Conservation (phyloP, 2,888 invertebrate genomes). For the Clanis bilineata region DNA sequence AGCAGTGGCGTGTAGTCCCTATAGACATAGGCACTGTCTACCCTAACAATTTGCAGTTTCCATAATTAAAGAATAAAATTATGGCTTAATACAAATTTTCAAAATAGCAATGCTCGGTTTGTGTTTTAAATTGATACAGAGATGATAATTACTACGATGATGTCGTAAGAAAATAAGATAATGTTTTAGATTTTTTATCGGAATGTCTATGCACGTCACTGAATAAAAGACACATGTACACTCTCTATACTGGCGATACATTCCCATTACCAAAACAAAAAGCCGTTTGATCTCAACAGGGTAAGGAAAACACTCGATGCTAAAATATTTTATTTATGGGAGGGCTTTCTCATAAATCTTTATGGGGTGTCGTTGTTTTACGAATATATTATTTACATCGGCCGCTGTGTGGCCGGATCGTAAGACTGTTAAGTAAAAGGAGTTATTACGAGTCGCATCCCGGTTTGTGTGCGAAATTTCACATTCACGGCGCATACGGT, state of each 20-base stretch:
- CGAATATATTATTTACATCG: conserved; percentile 33
- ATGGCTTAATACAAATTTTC: too few relatives aligned
- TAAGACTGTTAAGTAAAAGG: conserved; percentile 12
- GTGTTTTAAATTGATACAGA: too few relatives aligned
- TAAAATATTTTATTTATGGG: conserved; percentile 39
- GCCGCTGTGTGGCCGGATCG: conserved; percentile 18
- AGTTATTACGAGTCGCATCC: conserved; percentile 2
- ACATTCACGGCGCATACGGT: not conserved
- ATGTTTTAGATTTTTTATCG: too few relatives aligned
- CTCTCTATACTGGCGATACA: not conserved
- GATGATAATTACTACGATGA: too few relatives aligned
- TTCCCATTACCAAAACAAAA: conserved; percentile 2
- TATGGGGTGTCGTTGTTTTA: conserved; percentile 32
- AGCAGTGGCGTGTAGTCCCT: too few relatives aligned
- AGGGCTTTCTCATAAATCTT: conserved; percentile 35
- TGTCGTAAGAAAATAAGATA: too few relatives aligned
- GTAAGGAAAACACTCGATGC: conserved; percentile 18
- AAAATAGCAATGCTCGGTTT: too few relatives aligned
- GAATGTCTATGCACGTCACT: too few relatives aligned
- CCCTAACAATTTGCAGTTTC: too few relatives aligned
- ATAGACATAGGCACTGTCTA: too few relatives aligned
- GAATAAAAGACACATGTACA: not conserved
- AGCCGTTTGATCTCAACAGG: conserved; percentile 16
- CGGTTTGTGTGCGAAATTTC: not conserved
- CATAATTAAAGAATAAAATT: too few relatives aligned